These are phyloP conservation scores for Dryobota labecula DNA, from an alignment of 2,888 invertebrate genomes.

Conservation along the genomic window DNA sequence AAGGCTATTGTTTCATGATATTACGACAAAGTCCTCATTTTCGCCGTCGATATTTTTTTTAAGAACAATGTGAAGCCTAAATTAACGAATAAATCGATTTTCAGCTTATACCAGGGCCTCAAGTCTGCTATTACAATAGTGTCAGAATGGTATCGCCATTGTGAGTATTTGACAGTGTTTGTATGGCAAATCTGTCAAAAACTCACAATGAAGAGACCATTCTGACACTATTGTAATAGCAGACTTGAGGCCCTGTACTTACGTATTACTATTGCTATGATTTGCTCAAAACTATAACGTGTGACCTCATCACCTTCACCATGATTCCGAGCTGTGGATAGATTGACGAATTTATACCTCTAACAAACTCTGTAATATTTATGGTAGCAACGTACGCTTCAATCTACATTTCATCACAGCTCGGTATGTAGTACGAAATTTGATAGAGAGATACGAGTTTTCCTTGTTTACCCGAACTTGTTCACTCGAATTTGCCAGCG, in stretches of 20 bases:
- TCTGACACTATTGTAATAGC: too few species aligned
- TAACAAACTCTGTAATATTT: conserved; percentile 43
- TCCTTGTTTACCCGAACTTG: conserved; percentile 42
- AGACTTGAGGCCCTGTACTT: too few species aligned
- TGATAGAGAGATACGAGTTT: conserved; percentile 31
- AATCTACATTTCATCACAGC: conserved; percentile 32
- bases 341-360: conserved; percentile 16
- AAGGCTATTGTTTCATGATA: conserved; percentile 3
- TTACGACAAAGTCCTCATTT: conserved; percentile 19
- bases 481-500: not conserved
- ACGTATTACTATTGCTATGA: not conserved
- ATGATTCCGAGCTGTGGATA: conserved; percentile 5
- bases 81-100: conserved; percentile 9
- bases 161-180: too few species aligned
- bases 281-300: conserved; percentile 13
- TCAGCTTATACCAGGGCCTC: not conserved
- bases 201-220: too few species aligned
- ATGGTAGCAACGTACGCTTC: conserved; percentile 36
- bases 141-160: too few species aligned
- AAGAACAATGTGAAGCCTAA: not conserved
- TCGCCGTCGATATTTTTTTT: conserved; percentile 3
- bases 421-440: conserved; percentile 5
- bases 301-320: conserved; percentile 14
- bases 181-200: too few species aligned
- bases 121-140: too few species aligned